Percentiles rank a stretch among this genome's conserved stretches.
phyloP scores from a whole-genome alignment of 2,888 invertebrate genomes.

The Bugula neritina region DNA sequence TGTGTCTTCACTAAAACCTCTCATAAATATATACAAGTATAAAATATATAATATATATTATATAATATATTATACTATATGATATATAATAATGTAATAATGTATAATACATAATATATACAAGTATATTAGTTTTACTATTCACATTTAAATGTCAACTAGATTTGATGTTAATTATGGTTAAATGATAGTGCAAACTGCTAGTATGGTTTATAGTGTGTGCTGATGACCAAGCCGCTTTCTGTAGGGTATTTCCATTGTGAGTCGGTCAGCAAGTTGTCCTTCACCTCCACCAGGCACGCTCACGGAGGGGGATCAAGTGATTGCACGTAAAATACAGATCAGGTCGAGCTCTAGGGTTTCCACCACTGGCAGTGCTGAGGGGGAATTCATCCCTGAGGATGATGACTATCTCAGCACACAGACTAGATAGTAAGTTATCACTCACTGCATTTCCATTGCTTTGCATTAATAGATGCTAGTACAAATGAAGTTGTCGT shows the following conservation, averaged over 20 bases:
- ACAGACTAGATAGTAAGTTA: neutral
- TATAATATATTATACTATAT: neutral
- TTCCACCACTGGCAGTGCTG: conserved; percentile 11
- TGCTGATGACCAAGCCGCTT: neutral
- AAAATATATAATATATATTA: neutral
- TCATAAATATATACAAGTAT: too few relatives aligned
- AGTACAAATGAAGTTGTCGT: too few relatives aligned
- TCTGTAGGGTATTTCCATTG: conserved; percentile 4
- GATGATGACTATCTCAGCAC: neutral
- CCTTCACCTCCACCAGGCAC: conserved; percentile 21
- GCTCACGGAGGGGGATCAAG: conserved; percentile 8
- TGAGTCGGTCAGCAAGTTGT: neutral
- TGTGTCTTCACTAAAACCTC: too few relatives aligned
- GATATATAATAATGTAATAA: too few relatives aligned
- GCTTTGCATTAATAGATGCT: too few relatives aligned
- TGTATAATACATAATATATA: too few relatives aligned
- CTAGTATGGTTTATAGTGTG: neutral
- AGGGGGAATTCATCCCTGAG: conserved; percentile 21
- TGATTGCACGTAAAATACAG: neutral
- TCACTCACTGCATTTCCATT: too few relatives aligned
- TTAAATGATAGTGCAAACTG: too few relatives aligned
- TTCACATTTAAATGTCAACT: too few relatives aligned
- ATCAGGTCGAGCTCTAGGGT: neutral
- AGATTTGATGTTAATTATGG: too few relatives aligned
- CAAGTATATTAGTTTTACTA: too few relatives aligned